A percentile compares a stretch with the other conserved stretches of the same genome.
Evolutionary conservation across 2,113 vertebrate species (phyloP).

Genomic region (Amphiprion percula): DNA sequence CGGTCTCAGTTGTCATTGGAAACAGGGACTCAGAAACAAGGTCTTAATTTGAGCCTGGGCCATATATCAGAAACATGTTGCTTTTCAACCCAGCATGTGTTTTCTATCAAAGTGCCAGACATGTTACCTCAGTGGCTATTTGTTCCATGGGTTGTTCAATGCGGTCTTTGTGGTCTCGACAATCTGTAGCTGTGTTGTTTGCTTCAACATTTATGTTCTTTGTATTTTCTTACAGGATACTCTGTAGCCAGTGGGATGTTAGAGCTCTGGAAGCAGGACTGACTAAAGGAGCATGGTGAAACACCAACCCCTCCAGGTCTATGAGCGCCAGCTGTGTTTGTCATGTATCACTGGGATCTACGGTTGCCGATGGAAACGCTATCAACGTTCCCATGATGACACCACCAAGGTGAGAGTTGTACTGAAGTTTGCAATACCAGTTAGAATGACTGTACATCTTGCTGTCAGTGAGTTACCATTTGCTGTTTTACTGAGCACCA

Average conservation of each 20-base stretch:
- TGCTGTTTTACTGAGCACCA: not conserved
- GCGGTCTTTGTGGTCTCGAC: not conserved
- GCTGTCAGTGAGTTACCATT: not conserved
- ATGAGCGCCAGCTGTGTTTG: conserved; percentile 97
- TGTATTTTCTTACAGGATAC: conserved; percentile 73
- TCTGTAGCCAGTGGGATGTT: conserved; percentile 89
- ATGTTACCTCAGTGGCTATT: not conserved
- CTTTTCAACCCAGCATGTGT: conserved; percentile 20
- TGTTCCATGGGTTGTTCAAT: not conserved
- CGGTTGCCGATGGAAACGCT: conserved; percentile 99
- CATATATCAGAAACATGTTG: conserved; percentile 25
- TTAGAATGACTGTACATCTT: not conserved
- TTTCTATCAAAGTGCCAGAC: conserved; percentile 46
- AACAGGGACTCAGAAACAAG: conserved; percentile 36
- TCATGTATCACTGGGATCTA: conserved; percentile 98
- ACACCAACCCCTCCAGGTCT: conserved; percentile 98
- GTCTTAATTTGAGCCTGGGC: conserved; percentile 44
- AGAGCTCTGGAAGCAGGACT: conserved; percentile 74
- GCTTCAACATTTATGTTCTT: not conserved
- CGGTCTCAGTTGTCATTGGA: conserved; percentile 63
- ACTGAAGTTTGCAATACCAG: not conserved
- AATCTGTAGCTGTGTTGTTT: conserved; percentile 1
- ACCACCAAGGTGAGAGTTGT: conserved; percentile 90
- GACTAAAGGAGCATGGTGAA: conserved; percentile 97
- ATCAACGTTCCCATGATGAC: conserved; percentile 98